Conservation (phyloP, 2,797 vertebrate genomes). For the Malurus splendens region DNA sequence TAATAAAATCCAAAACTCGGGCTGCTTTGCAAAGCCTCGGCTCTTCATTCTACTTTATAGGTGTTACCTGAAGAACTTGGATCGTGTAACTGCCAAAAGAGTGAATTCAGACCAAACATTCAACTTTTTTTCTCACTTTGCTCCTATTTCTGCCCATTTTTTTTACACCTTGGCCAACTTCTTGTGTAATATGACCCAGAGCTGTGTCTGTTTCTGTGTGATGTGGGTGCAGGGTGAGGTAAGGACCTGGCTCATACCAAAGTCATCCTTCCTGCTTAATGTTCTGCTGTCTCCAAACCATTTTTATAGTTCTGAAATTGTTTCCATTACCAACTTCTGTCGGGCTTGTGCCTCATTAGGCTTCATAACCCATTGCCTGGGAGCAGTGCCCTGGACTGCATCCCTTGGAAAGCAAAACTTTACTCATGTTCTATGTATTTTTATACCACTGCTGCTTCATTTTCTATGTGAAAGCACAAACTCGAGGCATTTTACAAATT, state of each 20-base stretch:
- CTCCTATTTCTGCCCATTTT: not conserved
- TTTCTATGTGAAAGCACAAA: not conserved
- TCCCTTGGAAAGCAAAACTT: not conserved
- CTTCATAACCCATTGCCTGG: fast-evolving
- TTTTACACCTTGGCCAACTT: not conserved
- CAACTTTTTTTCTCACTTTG: not conserved
- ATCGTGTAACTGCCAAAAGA: not conserved
- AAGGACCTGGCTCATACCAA: not conserved
- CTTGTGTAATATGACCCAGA: not conserved
- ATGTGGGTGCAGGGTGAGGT: not conserved
- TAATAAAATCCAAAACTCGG: not conserved
- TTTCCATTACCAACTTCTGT: not conserved
- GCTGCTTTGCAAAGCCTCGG: not conserved
- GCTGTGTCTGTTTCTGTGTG: not conserved
- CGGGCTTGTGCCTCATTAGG: not conserved
- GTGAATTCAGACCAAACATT: not conserved
- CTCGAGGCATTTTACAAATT: not conserved
- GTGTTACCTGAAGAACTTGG: not conserved
- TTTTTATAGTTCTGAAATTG: not conserved
- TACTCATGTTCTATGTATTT: not conserved
- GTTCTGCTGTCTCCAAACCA: not conserved
- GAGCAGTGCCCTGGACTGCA: not conserved
- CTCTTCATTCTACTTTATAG: not conserved
- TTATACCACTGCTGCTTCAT: not conserved
- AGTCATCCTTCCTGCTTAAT: not conserved